Evolutionary conservation across 2,888 invertebrate genomes (phyloP).

Genomic region (Aphodius sticticus): DNA sequence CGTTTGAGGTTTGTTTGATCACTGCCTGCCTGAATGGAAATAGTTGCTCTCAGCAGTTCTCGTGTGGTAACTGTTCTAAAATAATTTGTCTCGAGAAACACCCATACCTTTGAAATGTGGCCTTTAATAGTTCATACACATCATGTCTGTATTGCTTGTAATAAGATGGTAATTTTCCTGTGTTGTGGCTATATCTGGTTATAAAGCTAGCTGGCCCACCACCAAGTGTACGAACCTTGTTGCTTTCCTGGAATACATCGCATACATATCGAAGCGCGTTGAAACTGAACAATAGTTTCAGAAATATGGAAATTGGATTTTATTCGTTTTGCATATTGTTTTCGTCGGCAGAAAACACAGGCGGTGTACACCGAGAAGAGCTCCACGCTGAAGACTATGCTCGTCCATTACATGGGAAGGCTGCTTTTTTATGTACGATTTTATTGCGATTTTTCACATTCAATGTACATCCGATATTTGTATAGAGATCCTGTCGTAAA

Average conservation of each 20-base stretch:
- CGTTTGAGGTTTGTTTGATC: background rate
- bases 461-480: no score
- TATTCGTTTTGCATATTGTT: slow-evolving; percentile 32
- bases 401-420: background rate
- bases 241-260: background rate
- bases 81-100: no score
- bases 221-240: background rate
- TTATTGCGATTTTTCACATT: background rate
- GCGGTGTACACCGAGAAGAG: background rate
- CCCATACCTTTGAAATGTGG: background rate
- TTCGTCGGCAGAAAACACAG: background rate
- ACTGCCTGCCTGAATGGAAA: background rate
- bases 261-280: background rate
- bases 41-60: background rate
- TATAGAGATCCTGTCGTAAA: no score
- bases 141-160: no score
- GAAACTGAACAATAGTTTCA: slow-evolving; percentile 15
- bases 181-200: background rate
- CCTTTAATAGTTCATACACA: background rate
- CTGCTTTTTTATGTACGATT: no score
- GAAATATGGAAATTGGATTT: slow-evolving; percentile 31
- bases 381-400: background rate
- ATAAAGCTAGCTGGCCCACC: background rate
- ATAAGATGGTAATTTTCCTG: no score
- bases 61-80: background rate